These are phyloP conservation scores for Tarsius wallacei DNA, from an alignment of 2,797 vertebrate genomes.

Conservation along the genomic window DNA sequence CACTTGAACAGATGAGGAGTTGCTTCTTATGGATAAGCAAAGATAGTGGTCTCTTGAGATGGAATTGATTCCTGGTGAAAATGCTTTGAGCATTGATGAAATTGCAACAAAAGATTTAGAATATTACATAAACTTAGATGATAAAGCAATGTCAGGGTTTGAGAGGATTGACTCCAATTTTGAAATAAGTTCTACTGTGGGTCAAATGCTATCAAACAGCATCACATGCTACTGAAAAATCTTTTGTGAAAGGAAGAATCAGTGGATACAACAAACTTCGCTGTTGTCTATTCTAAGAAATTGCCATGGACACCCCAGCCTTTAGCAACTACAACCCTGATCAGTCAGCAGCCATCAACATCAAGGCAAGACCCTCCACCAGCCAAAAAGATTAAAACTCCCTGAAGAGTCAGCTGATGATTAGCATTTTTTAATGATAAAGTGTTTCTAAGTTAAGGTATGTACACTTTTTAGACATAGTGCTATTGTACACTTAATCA, in stretches of 20 bases:
- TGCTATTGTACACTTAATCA: background rate
- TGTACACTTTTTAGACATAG: background rate
- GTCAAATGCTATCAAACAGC: background rate
- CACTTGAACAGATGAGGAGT: background rate
- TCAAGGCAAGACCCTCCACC: background rate
- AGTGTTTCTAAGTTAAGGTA: background rate
- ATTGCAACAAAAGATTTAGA: background rate
- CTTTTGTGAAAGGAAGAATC: background rate
- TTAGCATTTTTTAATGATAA: background rate
- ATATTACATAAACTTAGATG: background rate
- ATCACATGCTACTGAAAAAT: background rate
- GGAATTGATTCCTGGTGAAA: background rate
- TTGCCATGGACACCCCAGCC: background rate
- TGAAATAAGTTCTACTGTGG: background rate
- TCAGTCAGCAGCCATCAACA: background rate
- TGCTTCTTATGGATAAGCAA: background rate
- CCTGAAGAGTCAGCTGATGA: background rate
- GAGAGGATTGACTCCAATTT: background rate
- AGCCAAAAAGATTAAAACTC: background rate
- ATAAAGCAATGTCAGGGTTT: background rate
- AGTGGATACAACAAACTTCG: background rate
- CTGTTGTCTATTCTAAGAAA: background rate
- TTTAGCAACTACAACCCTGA: background rate
- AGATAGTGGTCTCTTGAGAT: background rate
- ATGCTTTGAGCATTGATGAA: background rate